These are phyloP conservation scores for Heliconius aoede DNA, from an alignment of 2,888 invertebrate species.

Conservation along the genomic window DNA sequence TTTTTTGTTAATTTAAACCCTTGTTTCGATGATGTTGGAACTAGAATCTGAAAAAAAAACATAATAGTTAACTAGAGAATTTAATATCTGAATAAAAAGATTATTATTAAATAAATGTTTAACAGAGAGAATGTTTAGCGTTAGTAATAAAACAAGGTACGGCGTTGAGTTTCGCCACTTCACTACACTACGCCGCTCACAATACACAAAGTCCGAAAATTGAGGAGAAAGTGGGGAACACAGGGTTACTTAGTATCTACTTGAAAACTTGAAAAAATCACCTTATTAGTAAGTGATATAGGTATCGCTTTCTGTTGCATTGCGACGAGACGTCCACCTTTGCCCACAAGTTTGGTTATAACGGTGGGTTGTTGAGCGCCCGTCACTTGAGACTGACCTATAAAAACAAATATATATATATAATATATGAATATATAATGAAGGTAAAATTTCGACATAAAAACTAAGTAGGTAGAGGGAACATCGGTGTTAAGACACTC, in stretches of 20 bases:
- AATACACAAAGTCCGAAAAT: no score
- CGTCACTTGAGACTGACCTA: constrained; percentile 56
- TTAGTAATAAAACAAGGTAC: not conserved
- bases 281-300: constrained; percentile 54
- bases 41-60: constrained; percentile 64
- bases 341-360: constrained; percentile 60
- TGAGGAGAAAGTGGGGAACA: no score
- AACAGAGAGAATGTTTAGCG: not conserved
- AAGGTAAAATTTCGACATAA: no score
- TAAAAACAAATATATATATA: not conserved
- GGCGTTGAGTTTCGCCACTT: not conserved
- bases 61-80: not conserved
- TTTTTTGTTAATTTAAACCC: constrained; percentile 66
- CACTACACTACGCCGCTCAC: no score
- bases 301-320: constrained; percentile 74
- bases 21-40: constrained; percentile 76
- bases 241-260: no score
- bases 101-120: not conserved
- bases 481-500: no score
- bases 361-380: constrained; percentile 56
- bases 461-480: no score
- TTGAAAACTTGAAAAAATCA: constrained; percentile 33
- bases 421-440: not conserved
- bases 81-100: not conserved
- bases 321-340: constrained; percentile 59